Conservation (phyloP, 2,113 vertebrate genomes). For the Tragelaphus scriptus region DNA sequence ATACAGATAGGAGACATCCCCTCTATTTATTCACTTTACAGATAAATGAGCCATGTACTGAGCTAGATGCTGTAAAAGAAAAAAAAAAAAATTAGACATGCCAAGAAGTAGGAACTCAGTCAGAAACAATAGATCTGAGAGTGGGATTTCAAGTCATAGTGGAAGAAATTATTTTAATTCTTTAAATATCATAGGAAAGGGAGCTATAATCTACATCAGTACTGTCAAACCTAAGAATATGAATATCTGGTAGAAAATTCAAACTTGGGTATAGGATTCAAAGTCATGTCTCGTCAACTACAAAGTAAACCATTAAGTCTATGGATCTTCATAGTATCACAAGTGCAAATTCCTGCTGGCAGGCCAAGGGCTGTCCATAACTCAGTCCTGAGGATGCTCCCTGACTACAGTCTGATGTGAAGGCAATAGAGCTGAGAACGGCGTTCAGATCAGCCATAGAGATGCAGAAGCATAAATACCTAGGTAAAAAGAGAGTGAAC, state of each 20-base stretch:
- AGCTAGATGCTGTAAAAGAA: conserved; percentile 5
- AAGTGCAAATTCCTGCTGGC: not conserved
- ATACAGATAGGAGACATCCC: not conserved
- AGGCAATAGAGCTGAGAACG: not conserved
- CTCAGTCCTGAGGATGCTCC: not conserved
- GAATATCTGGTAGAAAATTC: not conserved
- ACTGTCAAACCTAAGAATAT: not conserved
- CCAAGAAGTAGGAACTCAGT: not conserved
- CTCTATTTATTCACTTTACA: not conserved
- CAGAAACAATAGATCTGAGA: not conserved
- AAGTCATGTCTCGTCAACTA: not conserved
- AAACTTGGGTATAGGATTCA: not conserved
- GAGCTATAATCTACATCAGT: not conserved
- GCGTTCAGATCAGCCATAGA: not conserved
- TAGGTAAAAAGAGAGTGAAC: not conserved
- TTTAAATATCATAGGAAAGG: not conserved
- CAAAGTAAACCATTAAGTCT: not conserved
- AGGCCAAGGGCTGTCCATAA: not conserved
- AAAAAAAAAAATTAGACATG: not conserved
- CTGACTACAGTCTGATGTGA: not conserved
- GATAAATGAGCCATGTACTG: not conserved
- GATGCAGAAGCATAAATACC: not conserved
- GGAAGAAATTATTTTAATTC: not conserved
- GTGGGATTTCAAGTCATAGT: not conserved
- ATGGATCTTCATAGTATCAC: not conserved